A percentile compares a stretch with the other conserved stretches of the same genome.
Conservation (phyloP, 2,113 vertebrate species). For the Mormyrus iriodes region DNA sequence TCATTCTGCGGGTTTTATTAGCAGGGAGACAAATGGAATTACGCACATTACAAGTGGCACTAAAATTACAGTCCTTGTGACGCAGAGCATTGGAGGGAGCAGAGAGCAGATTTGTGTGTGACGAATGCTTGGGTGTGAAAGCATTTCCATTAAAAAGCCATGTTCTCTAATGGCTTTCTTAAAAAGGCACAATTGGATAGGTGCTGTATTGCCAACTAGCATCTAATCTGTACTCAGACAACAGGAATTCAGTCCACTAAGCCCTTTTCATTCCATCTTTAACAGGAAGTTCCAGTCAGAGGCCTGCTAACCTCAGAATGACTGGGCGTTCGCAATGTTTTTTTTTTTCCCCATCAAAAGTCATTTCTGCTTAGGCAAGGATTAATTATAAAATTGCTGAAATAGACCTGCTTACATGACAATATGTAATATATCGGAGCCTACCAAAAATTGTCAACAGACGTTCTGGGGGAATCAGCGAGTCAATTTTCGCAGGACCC, state of each 20-base stretch:
- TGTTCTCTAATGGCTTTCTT: background rate
- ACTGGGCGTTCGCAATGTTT: background rate
- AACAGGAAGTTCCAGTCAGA: background rate
- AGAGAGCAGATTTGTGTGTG: background rate
- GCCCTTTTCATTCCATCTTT: background rate
- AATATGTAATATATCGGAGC: background rate
- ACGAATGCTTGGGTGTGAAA: background rate
- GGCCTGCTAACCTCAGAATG: background rate
- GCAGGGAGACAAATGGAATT: background rate
- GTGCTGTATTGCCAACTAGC: background rate
- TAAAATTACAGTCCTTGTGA: background rate
- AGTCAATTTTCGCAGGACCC: background rate
- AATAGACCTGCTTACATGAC: background rate
- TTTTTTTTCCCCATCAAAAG: background rate
- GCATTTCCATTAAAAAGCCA: background rate
- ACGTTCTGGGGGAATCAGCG: background rate
- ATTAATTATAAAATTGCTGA: slow-evolving; percentile 9
- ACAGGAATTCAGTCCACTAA: background rate
- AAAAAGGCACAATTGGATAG: background rate
- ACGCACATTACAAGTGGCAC: background rate
- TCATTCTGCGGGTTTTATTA: background rate
- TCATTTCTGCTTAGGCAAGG: background rate
- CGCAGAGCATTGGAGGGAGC: background rate
- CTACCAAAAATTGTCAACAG: background rate
- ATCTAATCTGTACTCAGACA: background rate